Evolutionary conservation across 2,797 vertebrate species (phyloP).

Genomic region (Poeciliopsis presidionis): DNA sequence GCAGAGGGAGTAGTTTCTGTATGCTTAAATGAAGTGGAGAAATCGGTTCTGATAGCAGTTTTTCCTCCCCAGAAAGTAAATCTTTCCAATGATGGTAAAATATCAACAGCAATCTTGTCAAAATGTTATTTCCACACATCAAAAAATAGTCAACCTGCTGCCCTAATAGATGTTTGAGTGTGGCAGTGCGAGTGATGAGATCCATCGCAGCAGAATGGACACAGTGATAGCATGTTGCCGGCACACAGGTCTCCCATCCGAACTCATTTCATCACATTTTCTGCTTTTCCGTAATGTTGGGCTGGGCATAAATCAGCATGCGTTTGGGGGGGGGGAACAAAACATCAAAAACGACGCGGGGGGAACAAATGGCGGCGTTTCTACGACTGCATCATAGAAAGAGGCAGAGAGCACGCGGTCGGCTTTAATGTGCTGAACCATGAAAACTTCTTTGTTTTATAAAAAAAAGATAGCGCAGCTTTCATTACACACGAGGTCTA

Average conservation of each 20-base stretch:
- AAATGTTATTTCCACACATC: slow-evolving; percentile 34
- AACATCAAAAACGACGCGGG: slow-evolving; percentile 26
- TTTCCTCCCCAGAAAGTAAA: slow-evolving; percentile 3
- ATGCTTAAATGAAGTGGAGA: slow-evolving; percentile 27
- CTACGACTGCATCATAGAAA: slow-evolving; percentile 32
- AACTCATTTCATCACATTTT: slow-evolving; percentile 55
- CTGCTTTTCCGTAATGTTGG: slow-evolving; percentile 37
- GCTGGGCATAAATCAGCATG: slow-evolving; percentile 21
- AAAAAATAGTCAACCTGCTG: slow-evolving; percentile 41
- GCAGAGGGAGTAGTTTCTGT: slow-evolving; percentile 23
- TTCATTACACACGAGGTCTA: slow-evolving; percentile 27
- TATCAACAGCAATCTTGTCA: slow-evolving; percentile 39
- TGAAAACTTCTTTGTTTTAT: slow-evolving; percentile 32
- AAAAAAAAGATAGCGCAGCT: slow-evolving; percentile 21
- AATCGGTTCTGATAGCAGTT: slow-evolving; percentile 22
- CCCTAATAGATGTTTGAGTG: slow-evolving; percentile 36
- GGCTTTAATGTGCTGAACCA: slow-evolving; percentile 36
- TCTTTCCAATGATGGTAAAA: slow-evolving; percentile 35
- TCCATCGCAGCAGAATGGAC: slow-evolving; percentile 37
- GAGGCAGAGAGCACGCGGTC: slow-evolving; percentile 21
- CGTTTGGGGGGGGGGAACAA: not conserved
- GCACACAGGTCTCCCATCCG: slow-evolving; percentile 35
- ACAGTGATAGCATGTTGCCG: slow-evolving; percentile 20
- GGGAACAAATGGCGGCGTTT: slow-evolving; percentile 25
- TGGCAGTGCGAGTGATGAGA: slow-evolving; percentile 34